Evolutionary conservation across 2,113 vertebrate species (phyloP), one percentile per base, ranked within the genome.

Genomic region (Centropristis striata): DNA sequence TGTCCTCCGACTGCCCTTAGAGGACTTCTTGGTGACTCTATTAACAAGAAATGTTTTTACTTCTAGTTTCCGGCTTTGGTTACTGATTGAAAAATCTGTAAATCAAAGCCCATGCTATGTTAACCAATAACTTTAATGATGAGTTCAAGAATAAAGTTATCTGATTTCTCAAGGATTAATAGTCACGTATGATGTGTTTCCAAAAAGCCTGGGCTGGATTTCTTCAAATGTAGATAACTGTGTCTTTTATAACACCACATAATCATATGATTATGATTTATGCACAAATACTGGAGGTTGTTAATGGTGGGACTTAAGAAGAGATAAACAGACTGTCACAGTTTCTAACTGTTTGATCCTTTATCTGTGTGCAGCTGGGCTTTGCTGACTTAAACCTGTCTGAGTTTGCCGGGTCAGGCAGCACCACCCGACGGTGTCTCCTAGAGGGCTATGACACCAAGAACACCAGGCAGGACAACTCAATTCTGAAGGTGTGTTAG

Each of bases 371-470:
- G 66, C 93, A 99, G 98, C 95, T 99, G 92, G 98, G 98, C 83
- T 99, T 99, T 96, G 97, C 97, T 89, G 97, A 99, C 92, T 93
- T 99, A 86, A 99, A 99, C 89, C 94, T 99, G 89, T 95, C 98
- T 46, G 98, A 99, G 92, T 99, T 98, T 94, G 98, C 98, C 80
- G 98, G 98, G 70, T 98, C 98, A 0, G 97, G 98, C 88, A 97
- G 92, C 87, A 98, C 96, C 18, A 96, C 95, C 57, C 96, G 98
- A 8, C 95, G 96, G 57, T 99, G 96, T 90, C 96, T 99, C 85
- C 92, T 99, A 70, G 98, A 99, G 92, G 98, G 98, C 73, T 99
- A 99, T 73, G 96, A 99, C 91, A 99, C 97, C 88, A 99, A 98
- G 94, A 96, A 98, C 91, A 98, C 96, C 77, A 96, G 98, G 83